Conservation (phyloP, 1,140 invertebrate species). For the Trypoxylus dichotomus region DNA sequence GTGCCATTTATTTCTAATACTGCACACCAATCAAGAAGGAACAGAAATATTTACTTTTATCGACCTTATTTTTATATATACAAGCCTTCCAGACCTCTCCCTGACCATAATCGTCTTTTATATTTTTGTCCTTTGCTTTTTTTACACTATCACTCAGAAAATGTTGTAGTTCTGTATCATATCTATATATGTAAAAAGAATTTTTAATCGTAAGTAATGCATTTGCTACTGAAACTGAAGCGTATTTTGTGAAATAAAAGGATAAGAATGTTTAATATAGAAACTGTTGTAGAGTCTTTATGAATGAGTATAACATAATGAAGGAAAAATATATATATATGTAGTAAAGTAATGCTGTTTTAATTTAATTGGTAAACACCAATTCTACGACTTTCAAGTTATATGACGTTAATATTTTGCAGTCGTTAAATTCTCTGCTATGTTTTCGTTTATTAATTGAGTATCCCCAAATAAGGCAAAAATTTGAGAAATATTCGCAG, state of each 20-base stretch:
- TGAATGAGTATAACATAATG: neutral
- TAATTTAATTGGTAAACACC: neutral
- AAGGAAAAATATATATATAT: neutral
- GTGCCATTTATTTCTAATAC: constrained; percentile 5
- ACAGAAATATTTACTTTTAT: neutral
- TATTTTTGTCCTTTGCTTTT: neutral
- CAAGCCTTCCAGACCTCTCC: neutral
- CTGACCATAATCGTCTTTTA: neutral
- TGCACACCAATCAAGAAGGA: neutral
- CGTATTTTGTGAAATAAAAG: neutral
- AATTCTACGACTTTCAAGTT: too few species aligned
- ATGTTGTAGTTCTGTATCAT: neutral
- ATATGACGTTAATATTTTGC: too few species aligned
- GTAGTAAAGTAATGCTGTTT: neutral
- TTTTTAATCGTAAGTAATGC: neutral
- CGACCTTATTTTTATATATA: constrained; percentile 4
- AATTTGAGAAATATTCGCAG: too few species aligned
- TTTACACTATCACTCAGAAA: neutral
- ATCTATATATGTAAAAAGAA: neutral
- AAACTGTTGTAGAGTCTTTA: neutral
- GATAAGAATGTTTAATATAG: neutral
- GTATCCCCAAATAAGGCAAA: too few species aligned
- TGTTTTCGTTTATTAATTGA: too few species aligned
- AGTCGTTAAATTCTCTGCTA: too few species aligned
- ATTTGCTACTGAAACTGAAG: neutral